Base-by-base conservation (phyloP, 2,113 vertebrate genomes). In the Neogobius melanostomus region DNA sequence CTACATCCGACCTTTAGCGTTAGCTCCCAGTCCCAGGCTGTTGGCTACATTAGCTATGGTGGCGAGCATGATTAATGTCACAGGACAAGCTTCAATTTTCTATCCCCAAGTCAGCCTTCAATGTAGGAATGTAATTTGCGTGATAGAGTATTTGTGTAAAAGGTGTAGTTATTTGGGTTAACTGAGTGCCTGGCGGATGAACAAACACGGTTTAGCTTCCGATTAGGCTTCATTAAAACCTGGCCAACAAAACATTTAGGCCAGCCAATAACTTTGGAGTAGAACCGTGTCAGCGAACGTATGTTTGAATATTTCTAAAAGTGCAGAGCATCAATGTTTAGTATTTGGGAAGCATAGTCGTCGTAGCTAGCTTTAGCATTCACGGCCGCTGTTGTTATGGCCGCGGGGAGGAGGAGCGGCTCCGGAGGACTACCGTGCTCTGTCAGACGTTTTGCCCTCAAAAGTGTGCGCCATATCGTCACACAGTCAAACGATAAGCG, bases 1-100 rank as follows among this genome's bases (percentile, higher is more conserved):
- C 43, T 60, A 76, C 73, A 71, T 66, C 82, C 89, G 88, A 91
- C 88, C 90, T 91, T 88, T 90, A 90, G 88, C 90, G 90, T 88
- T 90, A 90, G 88, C 87, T 73, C 62, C 71, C 17, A 48, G 64
- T 85, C 82, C 83, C 84, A 64, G 54, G 7, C 46, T 3, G 72
- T 78, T 88, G 82, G 84, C 82, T 43, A 67, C 74, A 59, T 79
- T 85, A 83, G 82, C 79, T 46, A 0, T 43, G 6, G 11, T 54
- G 16, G 54, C 16, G 49, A 50, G 36, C 6, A 44, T 47, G 28
- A 9, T 59, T 64, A 14, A n/a, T 62, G 43, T 52, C 56, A 62
- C 21, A 10, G 11, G 14, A 1, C 48, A 15, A 16, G 9, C 11
- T 21, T 42, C 12, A 8, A 9, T 4, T n/a, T 52, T 48, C 11